Conservation (phyloP, 2,888 invertebrate species). For the Smittia sp. region DNA sequence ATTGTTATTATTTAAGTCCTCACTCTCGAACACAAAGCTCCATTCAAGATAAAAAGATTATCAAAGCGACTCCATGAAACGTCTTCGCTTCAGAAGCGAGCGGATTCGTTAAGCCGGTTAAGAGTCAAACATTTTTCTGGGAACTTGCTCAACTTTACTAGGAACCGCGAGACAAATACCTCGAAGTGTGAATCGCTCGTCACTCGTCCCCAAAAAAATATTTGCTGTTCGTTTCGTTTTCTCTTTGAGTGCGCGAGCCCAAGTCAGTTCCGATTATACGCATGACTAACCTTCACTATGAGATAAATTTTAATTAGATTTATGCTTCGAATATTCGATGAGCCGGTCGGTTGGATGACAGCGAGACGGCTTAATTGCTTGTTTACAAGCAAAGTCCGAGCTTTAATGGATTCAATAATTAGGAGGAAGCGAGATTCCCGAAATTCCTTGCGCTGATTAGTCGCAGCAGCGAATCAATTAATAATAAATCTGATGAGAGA, state of each 20-base stretch:
- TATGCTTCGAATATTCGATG: not conserved
- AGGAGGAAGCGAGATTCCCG: not conserved
- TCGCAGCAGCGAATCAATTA: not conserved
- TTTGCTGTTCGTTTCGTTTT: not conserved
- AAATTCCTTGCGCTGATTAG: not conserved
- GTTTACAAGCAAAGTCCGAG: constrained; percentile 11
- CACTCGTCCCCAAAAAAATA: not conserved
- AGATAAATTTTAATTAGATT: constrained; percentile 30
- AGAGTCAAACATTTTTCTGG: not conserved
- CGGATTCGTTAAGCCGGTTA: not conserved
- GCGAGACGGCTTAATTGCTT: constrained; percentile 23
- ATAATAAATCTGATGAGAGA: not conserved
- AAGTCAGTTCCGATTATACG: constrained; percentile 20
- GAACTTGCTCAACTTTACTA: constrained; percentile 26
- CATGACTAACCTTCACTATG: constrained; percentile 24
- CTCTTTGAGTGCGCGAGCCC: not conserved
- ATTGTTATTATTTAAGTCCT: constrained; percentile 25
- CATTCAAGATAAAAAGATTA: constrained; percentile 35
- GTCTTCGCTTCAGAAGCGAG: not conserved
- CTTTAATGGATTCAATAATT: not conserved
- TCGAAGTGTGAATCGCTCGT: not conserved
- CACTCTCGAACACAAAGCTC: constrained; percentile 3
- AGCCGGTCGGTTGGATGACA: not conserved
- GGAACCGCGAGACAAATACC: not conserved
- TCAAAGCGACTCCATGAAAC: not conserved